Base-by-base conservation (phyloP, 2,888 invertebrate genomes). In the Buathra laborator region DNA sequence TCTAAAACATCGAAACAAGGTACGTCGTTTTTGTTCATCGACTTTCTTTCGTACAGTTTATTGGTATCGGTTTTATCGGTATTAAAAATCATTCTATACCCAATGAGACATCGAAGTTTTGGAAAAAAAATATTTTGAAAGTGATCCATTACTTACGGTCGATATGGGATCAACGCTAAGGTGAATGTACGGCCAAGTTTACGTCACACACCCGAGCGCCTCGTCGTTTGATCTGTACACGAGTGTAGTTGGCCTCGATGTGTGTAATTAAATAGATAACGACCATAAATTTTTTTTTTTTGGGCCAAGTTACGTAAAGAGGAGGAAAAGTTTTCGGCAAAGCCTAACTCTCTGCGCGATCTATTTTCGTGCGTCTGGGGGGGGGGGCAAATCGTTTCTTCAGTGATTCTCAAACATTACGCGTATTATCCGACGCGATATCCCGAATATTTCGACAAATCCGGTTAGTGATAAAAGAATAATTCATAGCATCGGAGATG, bases 241-340 rank as follows among this genome's bases (percentile, higher is more conserved):
- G 62, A 64, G 74, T 51, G 32, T 48, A 59, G 72, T 62, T 62
- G 46, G 74, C 74, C 74, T 62, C 74, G 24, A 62, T 62, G 46
- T 74, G 86, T 89, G 89, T 90, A 89, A 90, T 91, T 90, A 89
- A 90, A 89, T 89, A 91, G 90, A 90, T 91, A 91, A 91, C 88
- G 90, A 79, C 86, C 89, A 90, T 91, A 90, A 91, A 89, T 91
- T 91, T 90, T 85, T 83, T 53, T 53, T 53, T 19, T 53, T 53
- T 53, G 7, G 53, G 12, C 10, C 56, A 56, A 84, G 88, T 89
- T 91, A 90, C 88, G 89, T 90, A 91, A 91, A 90, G 53, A 68
- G 87, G 78, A 86, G 88, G 88, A 89, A 89, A 90, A 89, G 87
- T 87, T 87, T 87, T 88, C 84, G 87, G 83, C 88, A 89, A 89